Evolutionary conservation across 2,797 vertebrate genomes (phyloP).

Genomic region (Takifugu rubripes): DNA sequence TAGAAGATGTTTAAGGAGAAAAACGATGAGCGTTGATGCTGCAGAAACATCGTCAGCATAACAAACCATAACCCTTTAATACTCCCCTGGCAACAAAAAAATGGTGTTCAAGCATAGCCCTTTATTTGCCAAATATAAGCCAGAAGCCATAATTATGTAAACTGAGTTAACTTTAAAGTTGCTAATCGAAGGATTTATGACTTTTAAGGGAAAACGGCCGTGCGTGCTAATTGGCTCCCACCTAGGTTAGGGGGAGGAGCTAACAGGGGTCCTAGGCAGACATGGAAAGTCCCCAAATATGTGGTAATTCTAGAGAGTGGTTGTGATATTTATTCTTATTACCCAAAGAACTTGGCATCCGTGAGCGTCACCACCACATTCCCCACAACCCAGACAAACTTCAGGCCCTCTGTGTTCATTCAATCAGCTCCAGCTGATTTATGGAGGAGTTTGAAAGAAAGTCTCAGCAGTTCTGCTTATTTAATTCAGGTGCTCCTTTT

Average conservation of each 20-base stretch:
- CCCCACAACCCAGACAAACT: slow-evolving; percentile 68
- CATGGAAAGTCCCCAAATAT: slow-evolving; percentile 87
- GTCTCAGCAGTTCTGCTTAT: slow-evolving; percentile 55
- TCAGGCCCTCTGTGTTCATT: slow-evolving; percentile 58
- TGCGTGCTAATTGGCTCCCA: slow-evolving; percentile 12
- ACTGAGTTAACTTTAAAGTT: no score
- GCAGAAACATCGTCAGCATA: no score
- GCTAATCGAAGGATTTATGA: slow-evolving; percentile 31
- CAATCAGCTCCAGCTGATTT: slow-evolving; percentile 69
- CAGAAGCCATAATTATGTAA: no score
- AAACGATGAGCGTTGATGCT: no score
- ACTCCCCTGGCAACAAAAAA: no score
- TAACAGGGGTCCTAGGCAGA: slow-evolving; percentile 67
- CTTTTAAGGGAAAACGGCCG: slow-evolving; percentile 35
- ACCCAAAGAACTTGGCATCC: slow-evolving; percentile 79
- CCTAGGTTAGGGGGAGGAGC: slow-evolving; percentile 53
- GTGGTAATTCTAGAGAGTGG: slow-evolving; percentile 77
- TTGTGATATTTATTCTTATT: slow-evolving; percentile 80
- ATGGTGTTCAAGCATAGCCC: no score
- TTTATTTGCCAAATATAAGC: no score
- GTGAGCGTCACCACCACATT: slow-evolving; percentile 76
- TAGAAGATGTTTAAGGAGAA: no score
- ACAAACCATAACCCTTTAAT: no score
- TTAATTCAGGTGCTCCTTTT: slow-evolving; percentile 62
- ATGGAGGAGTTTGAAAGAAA: slow-evolving; percentile 63